Evolutionary conservation across 2,113 vertebrate species (phyloP).

Genomic region (Morone chrysops): DNA sequence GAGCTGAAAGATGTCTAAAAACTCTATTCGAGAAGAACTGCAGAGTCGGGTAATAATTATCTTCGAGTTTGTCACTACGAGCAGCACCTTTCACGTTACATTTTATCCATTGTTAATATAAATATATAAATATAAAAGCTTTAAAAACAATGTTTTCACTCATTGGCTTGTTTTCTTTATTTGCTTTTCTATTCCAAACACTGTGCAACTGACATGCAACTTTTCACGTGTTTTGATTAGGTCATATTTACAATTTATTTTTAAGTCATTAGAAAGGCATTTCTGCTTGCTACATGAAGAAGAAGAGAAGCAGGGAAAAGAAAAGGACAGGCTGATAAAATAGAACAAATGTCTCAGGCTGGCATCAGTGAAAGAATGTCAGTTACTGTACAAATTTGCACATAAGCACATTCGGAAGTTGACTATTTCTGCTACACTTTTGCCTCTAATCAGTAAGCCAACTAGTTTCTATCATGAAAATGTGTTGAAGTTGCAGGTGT

Average conservation of each 20-base stretch:
- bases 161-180: not conserved
- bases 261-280: not conserved
- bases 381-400: slow-evolving; percentile 2
- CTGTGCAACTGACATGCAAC: not conserved
- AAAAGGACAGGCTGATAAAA: not conserved
- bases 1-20: not conserved
- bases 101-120: not conserved
- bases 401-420: not conserved
- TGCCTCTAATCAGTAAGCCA: slow-evolving; percentile 4
- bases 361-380: not conserved
- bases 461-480: not conserved
- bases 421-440: not conserved
- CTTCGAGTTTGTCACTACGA: not conserved
- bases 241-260: not conserved
- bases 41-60: not conserved
- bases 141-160: not conserved
- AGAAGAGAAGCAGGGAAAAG: not conserved
- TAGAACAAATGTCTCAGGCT: not conserved
- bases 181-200: not conserved
- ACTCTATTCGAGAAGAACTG: not conserved
- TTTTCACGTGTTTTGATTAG: slow-evolving; percentile 1
- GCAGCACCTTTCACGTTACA: not conserved
- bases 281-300: not conserved
- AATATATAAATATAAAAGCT: not conserved
- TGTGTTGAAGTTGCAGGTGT: slow-evolving; percentile 1